Base-by-base conservation (phyloP, 2,113 vertebrate genomes). In the Astatotilapia flaviijosephi region DNA sequence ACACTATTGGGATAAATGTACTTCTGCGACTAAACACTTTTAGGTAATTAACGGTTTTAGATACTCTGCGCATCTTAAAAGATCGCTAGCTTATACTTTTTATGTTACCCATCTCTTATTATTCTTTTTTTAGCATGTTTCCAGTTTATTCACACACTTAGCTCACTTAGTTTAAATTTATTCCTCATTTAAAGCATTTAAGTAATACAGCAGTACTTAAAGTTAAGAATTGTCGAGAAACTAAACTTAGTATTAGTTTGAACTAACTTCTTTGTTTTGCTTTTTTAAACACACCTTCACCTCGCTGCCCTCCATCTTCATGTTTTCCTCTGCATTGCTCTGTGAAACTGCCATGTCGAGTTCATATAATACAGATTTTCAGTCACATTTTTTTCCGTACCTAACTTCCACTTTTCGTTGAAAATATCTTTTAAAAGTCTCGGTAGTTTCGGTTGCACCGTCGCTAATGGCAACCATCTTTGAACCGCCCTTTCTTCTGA, bases 281-380 rank as follows among this genome's bases (percentile, higher is more conserved):
- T 31, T 33, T n/a, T 53, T 35, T 62, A 12, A 13, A 80, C 83
- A 33, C 73, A 94, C 92, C 91, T 90, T 86, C n/a, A 54, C 14
- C 1, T 5, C 12, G 31, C 11, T 62, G n/a, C 14, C 68, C 33
- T 70, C 86, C 21, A 12, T 10, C 12, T 77, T 54, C 19, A 31
- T 2, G 4, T 70, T 7, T 10, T 40, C 49, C 9, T 75, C 82
- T 14, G 35, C 8, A 5, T 65, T 83, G 21, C 14, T 88, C 49
- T 35, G 83, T 35, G 86, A 49, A 49, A 68, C 40, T 35, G 73
- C 54, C 90, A 92, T 90, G 6, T n/a, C 7, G 49, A 60, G 9
- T 5, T 11, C 23, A 12, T 83, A 12, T 14, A 13, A 11, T 51
- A 53, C 4, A 79, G 77, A 26, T 23, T 33, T n/a, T n/a, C 21